These are phyloP conservation scores for Drosophila repleta DNA, from an alignment of 1,140 invertebrate genomes.

Conservation along the genomic window DNA sequence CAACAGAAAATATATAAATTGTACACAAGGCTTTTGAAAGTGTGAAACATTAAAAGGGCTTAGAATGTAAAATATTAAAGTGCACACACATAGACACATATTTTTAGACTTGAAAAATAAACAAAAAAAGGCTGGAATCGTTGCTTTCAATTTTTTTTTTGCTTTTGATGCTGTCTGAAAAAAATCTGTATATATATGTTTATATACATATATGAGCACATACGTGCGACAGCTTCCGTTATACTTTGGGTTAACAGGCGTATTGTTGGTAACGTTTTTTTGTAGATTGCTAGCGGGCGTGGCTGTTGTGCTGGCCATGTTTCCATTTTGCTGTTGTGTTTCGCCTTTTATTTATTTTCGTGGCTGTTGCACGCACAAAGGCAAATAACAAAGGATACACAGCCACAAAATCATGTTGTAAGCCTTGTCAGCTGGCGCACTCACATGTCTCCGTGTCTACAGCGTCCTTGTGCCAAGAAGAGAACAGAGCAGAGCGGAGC, in stretches of 20 bases:
- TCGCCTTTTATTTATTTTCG: constrained; percentile 59
- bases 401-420: constrained; percentile 81
- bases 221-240: constrained; percentile 28
- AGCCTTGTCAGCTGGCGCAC: constrained; percentile 65
- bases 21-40: no score
- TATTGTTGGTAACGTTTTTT: constrained; percentile 33
- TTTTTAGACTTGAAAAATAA: background rate
- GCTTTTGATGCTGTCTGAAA: background rate
- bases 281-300: constrained; percentile 36
- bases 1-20: no score
- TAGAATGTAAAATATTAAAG: no score
- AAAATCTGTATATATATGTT: background rate
- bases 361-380: constrained; percentile 39
- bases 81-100: no score
- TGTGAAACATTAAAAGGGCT: no score
- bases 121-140: no score
- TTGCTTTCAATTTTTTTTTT: background rate
- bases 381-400: constrained; percentile 65
- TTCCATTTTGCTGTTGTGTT: constrained; percentile 29
- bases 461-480: constrained; percentile 60
- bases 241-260: constrained; percentile 39
- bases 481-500: constrained; percentile 20
- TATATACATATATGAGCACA: no score
- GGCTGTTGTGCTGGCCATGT: constrained; percentile 41
- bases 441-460: constrained; percentile 35